Base-by-base conservation (phyloP, 2,797 vertebrate genomes). In the Lycodopsis pacificus region DNA sequence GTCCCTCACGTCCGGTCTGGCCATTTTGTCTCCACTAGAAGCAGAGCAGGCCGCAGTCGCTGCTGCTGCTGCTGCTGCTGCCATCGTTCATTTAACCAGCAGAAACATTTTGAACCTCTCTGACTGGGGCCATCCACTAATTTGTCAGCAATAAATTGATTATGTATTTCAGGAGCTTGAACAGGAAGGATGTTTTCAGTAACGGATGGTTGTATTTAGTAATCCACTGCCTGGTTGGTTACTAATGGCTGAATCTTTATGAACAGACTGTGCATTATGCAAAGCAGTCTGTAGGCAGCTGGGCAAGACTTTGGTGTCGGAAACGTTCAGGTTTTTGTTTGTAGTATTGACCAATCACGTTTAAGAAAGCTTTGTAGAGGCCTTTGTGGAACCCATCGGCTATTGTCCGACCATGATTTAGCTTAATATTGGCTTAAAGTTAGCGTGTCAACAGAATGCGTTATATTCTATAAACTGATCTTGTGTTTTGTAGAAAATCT, bases 31-130 rank as follows among this genome's bases (percentile, higher is more conserved):
- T 88, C 66, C 13, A 19, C 64, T 17, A 73, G 80, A 80, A 87
- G 72, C 68, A 76, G 68, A 73, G 62, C 63, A 68, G 78, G 58
- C 76, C 51, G 30, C 69, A 32, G 84, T 65, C 25, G 32, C 32
- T 34, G 32, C 32, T 34, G 32, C 32, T 34, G 32, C 65, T 73
- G 64, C 68, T 71, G 44, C 71, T 57, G 71, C 80, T 82, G 80
- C 76, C 68, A 80, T 82, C 85, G 82, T 75, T 88, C 77, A 88
- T 86, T 86, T 71, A 76, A 82, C 77, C 59, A 84, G 79, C 82
- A 59, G 86, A 89, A 85, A 91, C 86, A 82, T 89, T 85, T 77
- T 84, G 76, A 88, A 82, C 74, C 66, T 56, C 19, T 80, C 74
- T 84, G 80, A 88, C 82, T 69, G 68, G 58, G 65, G 13, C 70